Conservation (phyloP, 2,113 vertebrate species). For the Willisornis vidua region DNA sequence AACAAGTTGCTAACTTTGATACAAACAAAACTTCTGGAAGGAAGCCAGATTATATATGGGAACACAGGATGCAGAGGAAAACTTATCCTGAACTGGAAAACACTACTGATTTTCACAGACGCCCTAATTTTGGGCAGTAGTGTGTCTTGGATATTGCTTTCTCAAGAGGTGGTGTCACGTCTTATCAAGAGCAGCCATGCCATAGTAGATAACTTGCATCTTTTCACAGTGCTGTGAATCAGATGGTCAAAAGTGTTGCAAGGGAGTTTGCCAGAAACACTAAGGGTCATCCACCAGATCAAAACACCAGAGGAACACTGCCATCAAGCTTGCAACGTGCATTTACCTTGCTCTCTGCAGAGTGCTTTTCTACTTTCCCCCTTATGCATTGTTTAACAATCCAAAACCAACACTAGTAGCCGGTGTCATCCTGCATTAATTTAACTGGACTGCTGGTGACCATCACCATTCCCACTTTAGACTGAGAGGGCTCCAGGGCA, state of each 20-base stretch:
- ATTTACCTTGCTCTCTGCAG: neutral
- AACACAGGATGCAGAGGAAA: neutral
- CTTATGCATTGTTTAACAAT: neutral
- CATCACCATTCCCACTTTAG: neutral
- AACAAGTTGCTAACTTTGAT: neutral
- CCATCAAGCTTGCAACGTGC: neutral
- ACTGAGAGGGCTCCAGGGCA: neutral
- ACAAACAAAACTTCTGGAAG: neutral
- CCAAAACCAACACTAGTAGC: neutral
- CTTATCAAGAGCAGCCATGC: neutral
- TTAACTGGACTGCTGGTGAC: neutral
- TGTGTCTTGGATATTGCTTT: neutral
- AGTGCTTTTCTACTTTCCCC: neutral
- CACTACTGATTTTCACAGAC: neutral
- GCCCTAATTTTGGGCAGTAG: neutral
- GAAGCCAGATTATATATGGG: neutral
- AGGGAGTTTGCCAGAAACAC: neutral
- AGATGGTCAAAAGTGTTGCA: neutral
- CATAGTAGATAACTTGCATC: neutral
- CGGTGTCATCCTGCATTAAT: slow-evolving; percentile 1
- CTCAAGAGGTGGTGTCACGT: neutral
- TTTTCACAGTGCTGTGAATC: neutral
- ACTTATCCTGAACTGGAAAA: neutral
- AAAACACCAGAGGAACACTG: neutral
- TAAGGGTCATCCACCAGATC: neutral